These are phyloP conservation scores for Ophion slaviceki DNA, from an alignment of 2,888 invertebrate species.

Conservation along the genomic window DNA sequence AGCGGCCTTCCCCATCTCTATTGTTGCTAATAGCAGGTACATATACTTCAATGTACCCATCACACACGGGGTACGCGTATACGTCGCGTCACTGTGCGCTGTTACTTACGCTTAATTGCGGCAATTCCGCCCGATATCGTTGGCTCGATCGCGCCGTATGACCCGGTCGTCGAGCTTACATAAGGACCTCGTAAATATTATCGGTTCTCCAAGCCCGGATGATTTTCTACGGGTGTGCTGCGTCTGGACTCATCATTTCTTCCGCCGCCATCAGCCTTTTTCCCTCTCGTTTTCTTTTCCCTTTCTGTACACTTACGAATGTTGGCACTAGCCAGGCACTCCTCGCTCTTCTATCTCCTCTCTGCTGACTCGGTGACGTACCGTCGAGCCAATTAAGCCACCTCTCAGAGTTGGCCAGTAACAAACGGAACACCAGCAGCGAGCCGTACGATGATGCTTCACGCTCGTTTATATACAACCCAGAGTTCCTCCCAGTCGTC, in stretches of 20 bases:
- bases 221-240: constrained; percentile 45
- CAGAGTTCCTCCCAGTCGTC: neutral
- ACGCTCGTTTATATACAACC: neutral
- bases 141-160: constrained; percentile 52
- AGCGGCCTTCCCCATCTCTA: constrained; percentile 18
- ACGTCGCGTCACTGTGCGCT: constrained; percentile 35
- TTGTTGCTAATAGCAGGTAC: constrained; percentile 32
- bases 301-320: neutral
- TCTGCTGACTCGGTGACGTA: constrained; percentile 2
- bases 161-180: constrained; percentile 34
- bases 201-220: constrained; percentile 37
- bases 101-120: constrained; percentile 66
- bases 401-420: constrained; percentile 50
- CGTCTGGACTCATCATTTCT: constrained; percentile 27
- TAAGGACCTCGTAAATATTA: constrained; percentile 65
- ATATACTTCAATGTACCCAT: constrained; percentile 21
- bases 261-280: constrained; percentile 19
- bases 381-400: constrained; percentile 51
- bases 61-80: constrained; percentile 6
- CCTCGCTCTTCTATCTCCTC: constrained; percentile 11
- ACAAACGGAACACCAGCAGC: constrained; percentile 49
- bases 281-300: constrained; percentile 10
- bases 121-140: constrained; percentile 65
- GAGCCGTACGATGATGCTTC: neutral
- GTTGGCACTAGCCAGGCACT: constrained; percentile 18